Conservation (phyloP, 2,888 invertebrate species). For the Lasioglossum morio region DNA sequence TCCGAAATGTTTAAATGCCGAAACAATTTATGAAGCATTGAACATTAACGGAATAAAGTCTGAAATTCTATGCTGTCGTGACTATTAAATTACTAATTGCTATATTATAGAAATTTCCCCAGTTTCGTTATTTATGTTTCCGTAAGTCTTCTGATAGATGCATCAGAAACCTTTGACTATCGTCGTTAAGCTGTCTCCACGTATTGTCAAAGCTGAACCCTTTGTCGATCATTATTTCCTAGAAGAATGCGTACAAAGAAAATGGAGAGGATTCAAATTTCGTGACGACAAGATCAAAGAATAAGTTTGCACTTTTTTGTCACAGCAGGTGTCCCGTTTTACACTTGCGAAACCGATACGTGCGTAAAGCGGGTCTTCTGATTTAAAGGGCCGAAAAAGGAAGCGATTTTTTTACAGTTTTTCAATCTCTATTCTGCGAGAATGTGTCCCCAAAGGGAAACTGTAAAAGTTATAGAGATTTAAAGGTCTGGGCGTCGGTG, state of each 20-base stretch:
- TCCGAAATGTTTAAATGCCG: background rate
- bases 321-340: background rate
- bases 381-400: background rate
- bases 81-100: background rate
- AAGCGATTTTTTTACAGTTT: background rate
- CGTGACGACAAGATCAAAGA: background rate
- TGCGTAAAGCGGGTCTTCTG: too few relatives aligned
- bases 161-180: background rate
- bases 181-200: background rate
- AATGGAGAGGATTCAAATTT: background rate
- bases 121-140: background rate
- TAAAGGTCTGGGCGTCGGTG: background rate
- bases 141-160: background rate
- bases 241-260: background rate
- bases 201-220: background rate
- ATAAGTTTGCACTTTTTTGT: background rate
- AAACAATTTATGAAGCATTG: background rate
- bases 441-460: background rate
- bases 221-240: background rate
- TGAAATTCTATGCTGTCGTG: background rate
- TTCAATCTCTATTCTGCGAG: background rate
- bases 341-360: background rate
- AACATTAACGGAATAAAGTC: background rate
- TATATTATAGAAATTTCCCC: background rate
- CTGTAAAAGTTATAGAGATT: background rate